A percentile compares a stretch with the other conserved stretches of the same genome.
Evolutionary conservation across 2,888 invertebrate genomes (phyloP).

Genomic region (Folsomia candida): DNA sequence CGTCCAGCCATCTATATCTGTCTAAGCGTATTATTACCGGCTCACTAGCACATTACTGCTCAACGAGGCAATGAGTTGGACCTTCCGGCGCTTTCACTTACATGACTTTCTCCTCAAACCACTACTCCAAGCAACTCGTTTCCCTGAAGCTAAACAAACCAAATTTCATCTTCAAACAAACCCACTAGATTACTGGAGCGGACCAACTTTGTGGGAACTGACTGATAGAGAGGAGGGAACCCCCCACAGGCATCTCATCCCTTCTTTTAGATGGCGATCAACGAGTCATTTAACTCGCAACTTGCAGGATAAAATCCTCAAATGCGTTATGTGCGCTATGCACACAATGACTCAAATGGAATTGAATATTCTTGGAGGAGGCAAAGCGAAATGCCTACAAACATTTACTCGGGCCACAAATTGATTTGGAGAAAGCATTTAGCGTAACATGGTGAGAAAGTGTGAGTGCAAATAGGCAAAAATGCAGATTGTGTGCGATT

Average conservation of each 20-base stretch:
- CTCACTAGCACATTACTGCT: not conserved
- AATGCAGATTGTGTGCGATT: not conserved
- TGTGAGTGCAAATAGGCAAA: no score
- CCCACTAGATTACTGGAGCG: not conserved
- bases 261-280: no score
- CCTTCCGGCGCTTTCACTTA: not conserved
- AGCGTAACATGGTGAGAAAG: not conserved
- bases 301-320: no score
- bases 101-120: not conserved
- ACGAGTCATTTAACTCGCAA: no score
- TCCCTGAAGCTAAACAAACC: not conserved
- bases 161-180: conserved; percentile 1
- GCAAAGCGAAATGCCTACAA: no score
- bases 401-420: not conserved
- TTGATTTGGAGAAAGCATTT: not conserved
- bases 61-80: not conserved
- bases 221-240: not conserved
- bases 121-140: not conserved
- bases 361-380: no score
- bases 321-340: no score
- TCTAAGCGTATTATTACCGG: not conserved
- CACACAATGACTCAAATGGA: no score
- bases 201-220: conserved; percentile 3
- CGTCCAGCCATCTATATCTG: not conserved
- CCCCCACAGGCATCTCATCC: not conserved